phyloP scores from a whole-genome alignment of 2,797 vertebrate genomes.

The Limosa lapponica region DNA sequence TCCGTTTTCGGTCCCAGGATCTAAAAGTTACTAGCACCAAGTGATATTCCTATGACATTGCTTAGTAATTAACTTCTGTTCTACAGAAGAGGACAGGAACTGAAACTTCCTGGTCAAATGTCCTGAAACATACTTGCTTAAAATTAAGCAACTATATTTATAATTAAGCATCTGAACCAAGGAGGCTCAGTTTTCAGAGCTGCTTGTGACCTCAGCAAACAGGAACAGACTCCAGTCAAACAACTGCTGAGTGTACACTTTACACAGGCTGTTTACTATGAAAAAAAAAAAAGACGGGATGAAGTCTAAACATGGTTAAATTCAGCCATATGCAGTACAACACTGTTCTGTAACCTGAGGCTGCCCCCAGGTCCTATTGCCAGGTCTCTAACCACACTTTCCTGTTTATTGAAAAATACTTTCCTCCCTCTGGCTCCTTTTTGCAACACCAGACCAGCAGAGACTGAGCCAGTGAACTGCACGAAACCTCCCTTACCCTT shows the following conservation, averaged over 20 bases:
- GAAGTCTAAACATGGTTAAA: background rate
- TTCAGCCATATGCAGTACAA: background rate
- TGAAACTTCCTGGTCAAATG: background rate
- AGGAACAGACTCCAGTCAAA: background rate
- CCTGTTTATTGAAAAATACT: slow-evolving; percentile 52
- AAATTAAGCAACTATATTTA: background rate
- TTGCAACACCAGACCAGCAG: background rate
- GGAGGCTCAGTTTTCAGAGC: slow-evolving; percentile 15
- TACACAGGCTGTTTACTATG: background rate
- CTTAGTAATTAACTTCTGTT: background rate
- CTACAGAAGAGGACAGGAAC: background rate
- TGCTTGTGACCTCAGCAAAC: slow-evolving; percentile 28
- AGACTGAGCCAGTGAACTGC: background rate
- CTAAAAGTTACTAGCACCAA: background rate
- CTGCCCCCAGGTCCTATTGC: background rate
- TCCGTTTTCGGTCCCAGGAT: background rate
- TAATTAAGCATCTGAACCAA: slow-evolving; percentile 32
- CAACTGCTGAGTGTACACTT: background rate
- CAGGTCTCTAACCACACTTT: slow-evolving; percentile 33
- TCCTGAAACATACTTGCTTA: background rate
- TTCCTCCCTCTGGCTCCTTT: background rate
- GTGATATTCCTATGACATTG: background rate
- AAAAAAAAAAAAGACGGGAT: background rate
- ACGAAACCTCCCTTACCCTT: background rate
- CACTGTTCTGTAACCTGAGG: slow-evolving; percentile 36